A percentile compares a stretch with the other conserved stretches of the same genome.
phyloP scores from a whole-genome alignment of 2,113 vertebrate species.

The Dissostichus mawsoni region DNA sequence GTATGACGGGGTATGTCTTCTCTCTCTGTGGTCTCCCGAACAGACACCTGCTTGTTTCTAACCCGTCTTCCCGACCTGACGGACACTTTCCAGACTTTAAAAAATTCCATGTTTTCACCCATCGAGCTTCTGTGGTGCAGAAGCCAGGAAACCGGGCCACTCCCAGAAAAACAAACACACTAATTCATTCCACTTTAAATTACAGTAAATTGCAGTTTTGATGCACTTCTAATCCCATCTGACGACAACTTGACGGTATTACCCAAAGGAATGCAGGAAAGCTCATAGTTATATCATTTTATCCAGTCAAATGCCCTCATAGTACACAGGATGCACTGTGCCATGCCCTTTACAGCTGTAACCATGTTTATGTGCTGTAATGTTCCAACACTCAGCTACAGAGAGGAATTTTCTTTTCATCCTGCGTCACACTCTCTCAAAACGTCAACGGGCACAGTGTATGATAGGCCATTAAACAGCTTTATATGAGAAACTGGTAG shows the following conservation, averaged over 20 bases:
- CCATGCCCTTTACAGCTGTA: conserved; percentile 17
- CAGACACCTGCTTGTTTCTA: conserved; percentile 74
- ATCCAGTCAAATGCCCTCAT: not conserved
- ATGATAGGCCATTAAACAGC: not conserved
- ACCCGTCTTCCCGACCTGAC: conserved; percentile 58
- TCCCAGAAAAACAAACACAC: conserved; percentile 68
- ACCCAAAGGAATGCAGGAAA: conserved; percentile 19
- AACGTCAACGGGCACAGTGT: not conserved
- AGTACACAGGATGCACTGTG: not conserved
- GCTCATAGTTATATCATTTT: conserved; percentile 1
- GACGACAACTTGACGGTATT: not conserved
- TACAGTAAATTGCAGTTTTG: conserved; percentile 34
- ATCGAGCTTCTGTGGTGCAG: conserved; percentile 28
- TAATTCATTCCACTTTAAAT: conserved; percentile 37
- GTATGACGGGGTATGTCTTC: not conserved
- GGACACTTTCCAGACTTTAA: conserved; percentile 63
- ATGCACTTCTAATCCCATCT: conserved; percentile 31
- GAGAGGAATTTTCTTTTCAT: conserved; percentile 23
- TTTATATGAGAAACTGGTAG: not conserved
- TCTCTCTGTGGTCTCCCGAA: conserved; percentile 38
- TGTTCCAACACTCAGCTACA: conserved; percentile 24
- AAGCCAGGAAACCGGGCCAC: conserved; percentile 49
- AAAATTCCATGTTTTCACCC: conserved; percentile 65
- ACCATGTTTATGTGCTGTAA: conserved; percentile 35
- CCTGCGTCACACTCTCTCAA: conserved; percentile 9